Evolutionary conservation across 1,140 invertebrate genomes (phyloP).

Genomic region (Eupristina koningsbergeri): DNA sequence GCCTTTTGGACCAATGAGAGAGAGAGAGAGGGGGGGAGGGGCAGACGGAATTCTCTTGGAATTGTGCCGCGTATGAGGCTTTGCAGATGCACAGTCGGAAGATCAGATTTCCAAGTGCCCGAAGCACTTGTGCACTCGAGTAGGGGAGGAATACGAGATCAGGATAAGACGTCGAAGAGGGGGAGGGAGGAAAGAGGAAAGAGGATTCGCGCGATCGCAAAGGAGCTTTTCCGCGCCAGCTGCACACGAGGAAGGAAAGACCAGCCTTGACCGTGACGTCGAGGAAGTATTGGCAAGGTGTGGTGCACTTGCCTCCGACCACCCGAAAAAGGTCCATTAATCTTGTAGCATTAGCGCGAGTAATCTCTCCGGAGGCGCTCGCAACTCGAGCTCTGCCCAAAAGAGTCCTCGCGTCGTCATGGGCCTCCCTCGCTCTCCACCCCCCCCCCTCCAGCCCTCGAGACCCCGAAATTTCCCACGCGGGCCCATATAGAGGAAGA

Average conservation of each 20-base stretch:
- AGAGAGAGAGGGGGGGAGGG: too few relatives aligned
- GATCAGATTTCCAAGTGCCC: neutral
- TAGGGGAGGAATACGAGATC: neutral
- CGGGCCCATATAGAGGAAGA: neutral
- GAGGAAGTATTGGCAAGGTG: neutral
- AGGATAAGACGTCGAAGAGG: neutral
- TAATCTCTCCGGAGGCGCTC: constrained; percentile 12
- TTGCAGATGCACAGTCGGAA: neutral
- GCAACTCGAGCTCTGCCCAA: neutral
- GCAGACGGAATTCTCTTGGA: too few relatives aligned
- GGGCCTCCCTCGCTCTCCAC: neutral
- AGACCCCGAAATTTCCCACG: constrained; percentile 39
- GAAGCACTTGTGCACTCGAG: neutral
- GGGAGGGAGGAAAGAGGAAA: too few relatives aligned
- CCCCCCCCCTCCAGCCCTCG: neutral
- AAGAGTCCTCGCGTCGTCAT: neutral
- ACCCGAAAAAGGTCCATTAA: constrained; percentile 27
- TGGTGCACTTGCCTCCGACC: neutral
- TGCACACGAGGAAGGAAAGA: neutral
- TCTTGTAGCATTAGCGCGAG: constrained; percentile 31
- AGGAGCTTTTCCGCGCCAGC: neutral
- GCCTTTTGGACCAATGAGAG: neutral
- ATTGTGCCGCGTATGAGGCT: neutral
- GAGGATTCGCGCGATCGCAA: neutral
- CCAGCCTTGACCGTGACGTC: neutral